Base-by-base conservation (phyloP, 2,888 invertebrate genomes). In the Hermaeophaga mercurialis region DNA sequence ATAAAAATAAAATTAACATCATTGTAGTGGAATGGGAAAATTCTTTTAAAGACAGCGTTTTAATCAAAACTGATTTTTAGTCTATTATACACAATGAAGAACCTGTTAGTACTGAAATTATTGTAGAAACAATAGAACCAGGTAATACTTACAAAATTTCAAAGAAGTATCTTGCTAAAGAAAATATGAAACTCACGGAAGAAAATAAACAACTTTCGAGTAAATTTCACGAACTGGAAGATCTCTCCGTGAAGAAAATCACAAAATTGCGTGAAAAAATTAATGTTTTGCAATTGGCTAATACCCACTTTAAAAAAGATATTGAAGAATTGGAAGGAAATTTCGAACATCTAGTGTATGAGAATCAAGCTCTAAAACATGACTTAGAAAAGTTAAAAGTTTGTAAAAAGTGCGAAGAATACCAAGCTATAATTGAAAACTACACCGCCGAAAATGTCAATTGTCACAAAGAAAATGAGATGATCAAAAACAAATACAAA, bases 221-320 rank as follows among this genome's bases (percentile, higher is more conserved):
- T 1, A 81, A 82, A 1, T 75, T 84, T 1, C 80, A 81, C 74
- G 81, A 80, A 17, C 72, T 72, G 8, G 74, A 78, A 50, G 72
- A 74, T 7, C 61, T 74, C 8, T 71, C 87, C 45, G 80, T 84
- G 49, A 82, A 84, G 65, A 87, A 84, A 66, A 81, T 87, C 69
- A 72, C 79, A 49, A 86, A 85, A 70, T 72, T 88, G 3, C 82
- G 85, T 47, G 84, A 85, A 39, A 86, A 86, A 68, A 73, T 87
- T 0, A 79, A 81, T 59, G 77, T 80, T 0, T 78, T 87, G 0
- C 78, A 87, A 47, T 81, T 82, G 41, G 81, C 82, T 62, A 87
- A 88, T 70, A 81, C 82, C 53, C 79, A 85, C 31, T 82, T 86
- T 59, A 80, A 83, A 0, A 80, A 82, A 57, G 86, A 87, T 68